Conservation (phyloP, 2,888 invertebrate species). For the Cheilosia impressa region DNA sequence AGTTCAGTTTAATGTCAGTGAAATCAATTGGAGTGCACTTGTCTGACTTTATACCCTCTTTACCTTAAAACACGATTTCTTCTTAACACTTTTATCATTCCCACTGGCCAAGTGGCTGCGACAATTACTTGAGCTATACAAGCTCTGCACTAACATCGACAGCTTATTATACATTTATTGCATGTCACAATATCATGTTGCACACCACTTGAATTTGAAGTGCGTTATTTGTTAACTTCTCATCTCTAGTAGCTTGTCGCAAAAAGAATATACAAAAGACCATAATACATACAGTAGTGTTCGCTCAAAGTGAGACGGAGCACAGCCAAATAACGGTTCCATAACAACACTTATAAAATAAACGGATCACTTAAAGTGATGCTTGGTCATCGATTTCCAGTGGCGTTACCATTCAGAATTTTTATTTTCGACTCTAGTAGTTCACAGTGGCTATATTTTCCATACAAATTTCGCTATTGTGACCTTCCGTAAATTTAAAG, state of each 20-base stretch:
- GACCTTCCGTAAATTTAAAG: too few relatives aligned
- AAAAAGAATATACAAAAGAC: background rate
- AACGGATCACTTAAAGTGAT: too few relatives aligned
- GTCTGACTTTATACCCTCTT: constrained; percentile 8
- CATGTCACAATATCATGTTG: constrained; percentile 62
- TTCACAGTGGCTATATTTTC: too few relatives aligned
- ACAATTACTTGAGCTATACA: constrained; percentile 43
- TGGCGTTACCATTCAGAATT: too few relatives aligned
- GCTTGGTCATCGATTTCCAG: too few relatives aligned
- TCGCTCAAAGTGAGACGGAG: too few relatives aligned
- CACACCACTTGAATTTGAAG: constrained; percentile 62
- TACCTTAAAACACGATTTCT: constrained; percentile 18
- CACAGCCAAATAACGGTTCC: too few relatives aligned
- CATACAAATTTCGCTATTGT: too few relatives aligned
- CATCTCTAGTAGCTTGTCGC: constrained; percentile 29
- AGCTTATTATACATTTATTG: constrained; percentile 45
- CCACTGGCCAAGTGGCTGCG: constrained; percentile 26
- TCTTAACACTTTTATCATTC: constrained; percentile 31
- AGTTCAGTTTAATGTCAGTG: background rate
- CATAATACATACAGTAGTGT: too few relatives aligned
- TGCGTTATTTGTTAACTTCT: constrained; percentile 63
- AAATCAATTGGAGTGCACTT: constrained; percentile 7
- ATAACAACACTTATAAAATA: too few relatives aligned
- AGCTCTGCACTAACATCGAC: constrained; percentile 44
- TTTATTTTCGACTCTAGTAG: too few relatives aligned